phyloP scores from a whole-genome alignment of 2,888 invertebrate genomes.

The Dryadula phaetusa region DNA sequence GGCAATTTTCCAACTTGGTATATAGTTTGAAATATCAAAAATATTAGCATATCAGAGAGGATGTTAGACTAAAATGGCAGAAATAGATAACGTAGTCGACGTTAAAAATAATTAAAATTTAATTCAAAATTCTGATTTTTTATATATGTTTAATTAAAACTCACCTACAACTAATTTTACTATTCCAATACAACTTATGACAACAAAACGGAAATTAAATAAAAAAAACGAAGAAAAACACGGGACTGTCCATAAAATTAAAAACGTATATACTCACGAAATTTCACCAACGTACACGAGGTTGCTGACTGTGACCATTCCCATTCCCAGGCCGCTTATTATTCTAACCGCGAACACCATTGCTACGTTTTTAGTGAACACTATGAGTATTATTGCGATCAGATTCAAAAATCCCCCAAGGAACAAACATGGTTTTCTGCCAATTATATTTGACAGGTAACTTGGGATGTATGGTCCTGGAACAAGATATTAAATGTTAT shows the following conservation, averaged over 20 bases:
- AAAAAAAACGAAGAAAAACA: background rate
- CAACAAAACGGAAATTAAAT: too few relatives aligned
- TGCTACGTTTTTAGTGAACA: slow-evolving; percentile 48
- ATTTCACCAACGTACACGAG: slow-evolving; percentile 54
- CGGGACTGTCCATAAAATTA: background rate
- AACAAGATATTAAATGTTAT: too few relatives aligned
- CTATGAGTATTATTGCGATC: slow-evolving; percentile 50
- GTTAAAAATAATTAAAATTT: too few relatives aligned
- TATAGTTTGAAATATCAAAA: too few relatives aligned
- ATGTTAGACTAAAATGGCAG: too few relatives aligned
- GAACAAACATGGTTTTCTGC: slow-evolving; percentile 56
- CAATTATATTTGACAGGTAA: slow-evolving; percentile 54
- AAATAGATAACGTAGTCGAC: too few relatives aligned
- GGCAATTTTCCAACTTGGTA: too few relatives aligned
- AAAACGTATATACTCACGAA: slow-evolving; percentile 47
- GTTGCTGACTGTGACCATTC: slow-evolving; percentile 53
- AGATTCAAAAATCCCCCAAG: slow-evolving; percentile 53
- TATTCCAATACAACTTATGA: too few relatives aligned
- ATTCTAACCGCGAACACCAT: slow-evolving; percentile 51
- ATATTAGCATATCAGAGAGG: too few relatives aligned
- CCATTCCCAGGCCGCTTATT: slow-evolving; percentile 53
- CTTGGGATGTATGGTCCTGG: slow-evolving; percentile 56
- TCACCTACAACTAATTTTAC: too few relatives aligned
- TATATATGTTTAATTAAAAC: too few relatives aligned
- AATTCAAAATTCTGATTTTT: too few relatives aligned